phyloP scores from a whole-genome alignment of 2,797 vertebrate genomes.

The Luscinia luscinia region DNA sequence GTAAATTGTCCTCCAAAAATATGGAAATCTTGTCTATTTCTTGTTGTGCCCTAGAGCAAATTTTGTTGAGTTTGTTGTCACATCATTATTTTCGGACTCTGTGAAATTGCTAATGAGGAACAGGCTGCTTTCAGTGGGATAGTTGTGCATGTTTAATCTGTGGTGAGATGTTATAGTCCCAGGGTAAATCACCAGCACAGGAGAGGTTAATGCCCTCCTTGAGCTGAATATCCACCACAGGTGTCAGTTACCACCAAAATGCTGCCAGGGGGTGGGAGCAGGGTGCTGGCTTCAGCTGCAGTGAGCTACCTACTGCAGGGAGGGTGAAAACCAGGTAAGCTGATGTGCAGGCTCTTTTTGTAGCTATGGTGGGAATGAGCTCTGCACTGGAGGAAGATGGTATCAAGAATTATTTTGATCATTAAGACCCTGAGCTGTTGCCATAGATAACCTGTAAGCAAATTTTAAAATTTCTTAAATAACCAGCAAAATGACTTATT shows the following conservation, averaged over 20 bases:
- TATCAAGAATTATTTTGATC: background rate
- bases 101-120: slow-evolving; percentile 67
- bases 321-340: background rate
- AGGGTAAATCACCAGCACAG: background rate
- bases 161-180: rapidly evolving
- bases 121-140: slow-evolving; percentile 34
- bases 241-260: background rate
- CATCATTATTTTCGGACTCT: slow-evolving; percentile 72
- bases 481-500: rapidly evolving
- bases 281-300: slow-evolving; percentile 23
- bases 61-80: slow-evolving; percentile 80
- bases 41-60: slow-evolving; percentile 79
- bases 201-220: background rate
- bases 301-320: background rate
- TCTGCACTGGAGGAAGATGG: background rate
- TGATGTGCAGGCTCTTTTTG: rapidly evolving
- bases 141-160: background rate
- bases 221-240: background rate
- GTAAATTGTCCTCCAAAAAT: slow-evolving; percentile 76
- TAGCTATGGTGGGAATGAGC: background rate
- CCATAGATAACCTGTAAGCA: background rate
- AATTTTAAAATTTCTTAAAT: background rate
- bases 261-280: background rate
- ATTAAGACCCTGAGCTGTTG: background rate
- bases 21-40: slow-evolving; percentile 77